Conservation (phyloP, 2,113 vertebrate genomes). For the Cheirogaleus medius region DNA sequence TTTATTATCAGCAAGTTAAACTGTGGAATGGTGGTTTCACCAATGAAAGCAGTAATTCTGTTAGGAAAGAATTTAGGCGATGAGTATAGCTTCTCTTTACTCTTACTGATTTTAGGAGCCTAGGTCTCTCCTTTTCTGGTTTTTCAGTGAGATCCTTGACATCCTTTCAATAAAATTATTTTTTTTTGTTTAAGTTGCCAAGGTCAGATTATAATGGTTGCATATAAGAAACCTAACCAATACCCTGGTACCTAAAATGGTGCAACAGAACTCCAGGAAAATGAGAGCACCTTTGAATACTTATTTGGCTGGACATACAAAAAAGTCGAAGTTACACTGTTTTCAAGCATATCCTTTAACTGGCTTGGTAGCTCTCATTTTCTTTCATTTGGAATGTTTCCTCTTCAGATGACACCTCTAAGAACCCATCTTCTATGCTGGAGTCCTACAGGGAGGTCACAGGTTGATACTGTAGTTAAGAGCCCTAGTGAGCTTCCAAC, state of each 20-base stretch:
- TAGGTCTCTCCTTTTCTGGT: neutral
- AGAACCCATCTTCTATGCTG: neutral
- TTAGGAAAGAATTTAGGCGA: neutral
- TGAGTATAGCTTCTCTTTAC: neutral
- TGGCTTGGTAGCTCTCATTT: neutral
- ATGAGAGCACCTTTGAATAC: neutral
- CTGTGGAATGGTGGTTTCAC: neutral
- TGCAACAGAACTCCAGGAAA: neutral
- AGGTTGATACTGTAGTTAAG: neutral
- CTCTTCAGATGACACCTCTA: neutral
- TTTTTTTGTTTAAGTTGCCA: neutral
- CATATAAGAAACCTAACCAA: neutral
- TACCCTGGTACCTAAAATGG: neutral
- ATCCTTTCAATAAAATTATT: neutral
- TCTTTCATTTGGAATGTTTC: neutral
- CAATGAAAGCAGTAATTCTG: neutral
- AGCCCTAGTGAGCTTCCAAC: neutral
- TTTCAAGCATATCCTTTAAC: neutral
- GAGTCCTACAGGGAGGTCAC: neutral
- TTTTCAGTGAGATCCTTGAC: neutral
- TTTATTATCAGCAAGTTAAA: neutral
- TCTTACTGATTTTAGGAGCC: neutral
- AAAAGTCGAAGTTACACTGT: neutral
- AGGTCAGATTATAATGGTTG: neutral
- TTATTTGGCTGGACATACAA: neutral